Base-by-base conservation (phyloP, 2,113 vertebrate species). In the Phalacrocorax aristotelis region DNA sequence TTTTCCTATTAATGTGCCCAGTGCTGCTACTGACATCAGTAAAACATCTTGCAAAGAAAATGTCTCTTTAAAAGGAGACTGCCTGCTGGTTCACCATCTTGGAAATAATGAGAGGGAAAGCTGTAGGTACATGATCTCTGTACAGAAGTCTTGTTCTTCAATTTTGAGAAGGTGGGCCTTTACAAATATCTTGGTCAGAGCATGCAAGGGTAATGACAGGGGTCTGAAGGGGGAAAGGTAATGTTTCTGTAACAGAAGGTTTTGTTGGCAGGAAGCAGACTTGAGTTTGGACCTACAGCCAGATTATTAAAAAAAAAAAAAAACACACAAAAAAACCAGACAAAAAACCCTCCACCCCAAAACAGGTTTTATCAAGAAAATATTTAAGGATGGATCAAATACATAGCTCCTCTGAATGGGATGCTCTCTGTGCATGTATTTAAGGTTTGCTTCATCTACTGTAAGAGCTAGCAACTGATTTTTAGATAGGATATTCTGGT, bases 121-220 rank as follows among this genome's bases (percentile, higher is more conserved):
- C 42, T 71, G 42, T 38, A 62, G 65, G 48, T 36, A 21, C 36
- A 10, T 1, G 1, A 2, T 13, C 3, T 20, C 27, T 66, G 34
- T 36, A 30, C 16, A 30, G 17, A 16, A 4, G 1, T 68, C 40
- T 89, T 32, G 10, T 32, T 76, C 49, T 83, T 91, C 69, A 36
- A 1, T 57, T 83, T 62, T 77, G 36, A 81, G 42, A 38, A 51
- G 27, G 18, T 12, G 23, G 78, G 6, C 51, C 23, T 77, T 74
- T 58, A 49, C 12, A 4, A 34, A 22, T 57, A 38, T 34, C 13
- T 85, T 71, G 54, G 9, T 68, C 65, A 72, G 34, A 64, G 23
- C 0, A 0, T 16, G 25, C 14, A 62, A 87, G n/a, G 42, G 8
- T 62, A 75, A 52, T 36, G 34, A 20, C 9, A 30, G 21, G 20